Base-by-base conservation (phyloP, 92 coral and sea anemone genomes). In the Epizoanthus illoricatus region DNA sequence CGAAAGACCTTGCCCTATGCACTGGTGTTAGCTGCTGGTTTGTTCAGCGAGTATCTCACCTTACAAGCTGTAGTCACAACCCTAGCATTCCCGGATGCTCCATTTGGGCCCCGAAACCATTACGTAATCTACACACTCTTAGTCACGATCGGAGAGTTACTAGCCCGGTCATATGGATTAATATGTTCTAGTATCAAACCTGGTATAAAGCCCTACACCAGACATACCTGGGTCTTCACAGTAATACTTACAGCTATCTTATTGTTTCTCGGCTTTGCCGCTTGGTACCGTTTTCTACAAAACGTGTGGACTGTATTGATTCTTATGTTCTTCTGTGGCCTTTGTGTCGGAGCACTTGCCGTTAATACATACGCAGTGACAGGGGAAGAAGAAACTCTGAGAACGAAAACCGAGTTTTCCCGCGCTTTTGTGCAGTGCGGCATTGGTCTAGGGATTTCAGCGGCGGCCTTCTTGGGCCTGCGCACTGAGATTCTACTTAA, bases 401-500 rank as follows among this genome's bases (percentile, higher is more conserved):
- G 70, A 69, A 49, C 84, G 67, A 83, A 45, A 84, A 87, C 45
- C 75, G 93, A 91, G 66, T 92, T 92, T 90, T 90, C 93, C 80
- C 97, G 97, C 90, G 93, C 97, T 85, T 90, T 92, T 85, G 89
- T 88, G 18, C 86, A 89, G 20, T 63, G 88, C 15, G 97, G 97
- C 4, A 86, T 90, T 39, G 92, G 93, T 16, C 78, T 87, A 42
- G 97, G 97, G 21, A 75, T 90, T 45, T 68, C 86, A 16, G 57
- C 82, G 0, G 93, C 97, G 9, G 97, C 91, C 33, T 69, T 90
- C 56, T 79, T 87, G 28, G 97, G 97, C n/a, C 85, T 92, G 86
- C 80, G 41, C 28, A 84, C 87, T 12, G 97, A 92, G 61, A 91
- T 89, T 21, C 57, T 81, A 2, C 79, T 92, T 3, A 79, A 87